Conservation (phyloP, 1,140 invertebrate species). For the Andricus grossulariae region DNA sequence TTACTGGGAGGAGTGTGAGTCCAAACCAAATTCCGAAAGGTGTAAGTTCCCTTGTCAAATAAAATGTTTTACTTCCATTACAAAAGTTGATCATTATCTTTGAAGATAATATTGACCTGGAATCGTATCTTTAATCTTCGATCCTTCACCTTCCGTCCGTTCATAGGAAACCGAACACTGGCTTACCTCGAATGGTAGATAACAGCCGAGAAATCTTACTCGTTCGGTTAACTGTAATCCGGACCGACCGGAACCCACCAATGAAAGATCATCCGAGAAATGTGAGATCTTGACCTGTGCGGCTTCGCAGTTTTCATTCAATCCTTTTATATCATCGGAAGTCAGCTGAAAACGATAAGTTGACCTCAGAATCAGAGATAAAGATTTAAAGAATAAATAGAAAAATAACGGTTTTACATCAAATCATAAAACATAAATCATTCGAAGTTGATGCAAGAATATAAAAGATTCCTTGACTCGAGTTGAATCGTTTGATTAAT, state of each 20-base stretch:
- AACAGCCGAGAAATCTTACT: slow-evolving; percentile 48
- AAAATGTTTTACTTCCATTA: too few species aligned
- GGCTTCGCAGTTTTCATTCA: not conserved
- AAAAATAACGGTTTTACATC: not conserved
- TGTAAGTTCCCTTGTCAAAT: too few species aligned
- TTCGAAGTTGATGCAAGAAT: too few species aligned
- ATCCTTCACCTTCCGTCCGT: too few species aligned
- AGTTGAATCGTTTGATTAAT: too few species aligned
- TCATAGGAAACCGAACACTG: slow-evolving; percentile 54
- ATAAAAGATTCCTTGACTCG: too few species aligned
- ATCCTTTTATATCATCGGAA: too few species aligned
- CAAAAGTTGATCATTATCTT: slow-evolving; percentile 4
- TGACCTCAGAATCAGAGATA: too few species aligned
- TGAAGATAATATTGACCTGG: slow-evolving; percentile 5
- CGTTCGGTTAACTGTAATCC: slow-evolving; percentile 61
- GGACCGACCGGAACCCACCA: slow-evolving; percentile 46
- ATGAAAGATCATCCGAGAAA: slow-evolving; percentile 56
- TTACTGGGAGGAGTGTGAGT: too few species aligned
- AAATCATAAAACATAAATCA: not conserved
- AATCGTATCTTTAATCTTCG: slow-evolving; percentile 6
- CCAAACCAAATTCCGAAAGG: too few species aligned
- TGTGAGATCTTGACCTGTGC: slow-evolving; percentile 35
- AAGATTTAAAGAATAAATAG: too few species aligned
- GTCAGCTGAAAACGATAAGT: too few species aligned
- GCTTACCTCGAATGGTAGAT: slow-evolving; percentile 48